Conservation (phyloP, 1,140 invertebrate genomes). For the Mizuhopecten yessoensis region DNA sequence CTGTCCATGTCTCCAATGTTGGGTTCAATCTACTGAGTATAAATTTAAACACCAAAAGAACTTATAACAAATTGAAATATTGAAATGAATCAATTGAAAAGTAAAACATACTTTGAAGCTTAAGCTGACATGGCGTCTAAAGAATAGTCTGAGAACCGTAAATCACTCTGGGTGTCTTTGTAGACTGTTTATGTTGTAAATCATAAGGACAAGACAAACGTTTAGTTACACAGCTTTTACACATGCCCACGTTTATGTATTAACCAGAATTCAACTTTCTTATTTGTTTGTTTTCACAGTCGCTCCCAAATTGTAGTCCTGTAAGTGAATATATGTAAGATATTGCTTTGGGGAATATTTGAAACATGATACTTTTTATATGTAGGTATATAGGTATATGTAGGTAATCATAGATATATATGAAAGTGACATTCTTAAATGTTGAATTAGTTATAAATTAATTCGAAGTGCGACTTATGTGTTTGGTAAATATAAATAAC, state of each 20-base stretch:
- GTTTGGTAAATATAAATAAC: too few species aligned
- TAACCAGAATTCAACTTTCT: not conserved
- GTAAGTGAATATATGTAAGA: too few species aligned
- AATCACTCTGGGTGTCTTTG: not conserved
- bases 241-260: not conserved
- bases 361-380: too few species aligned
- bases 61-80: slow-evolving; percentile 1
- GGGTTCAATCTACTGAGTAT: not conserved
- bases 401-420: too few species aligned
- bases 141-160: not conserved
- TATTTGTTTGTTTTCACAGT: too few species aligned
- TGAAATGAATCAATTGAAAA: slow-evolving; percentile 10
- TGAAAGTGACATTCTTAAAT: too few species aligned
- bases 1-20: not conserved
- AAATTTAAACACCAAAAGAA: not conserved
- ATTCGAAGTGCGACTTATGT: too few species aligned
- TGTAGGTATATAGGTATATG: too few species aligned
- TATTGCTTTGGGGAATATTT: too few species aligned
- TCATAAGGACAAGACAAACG: not conserved
- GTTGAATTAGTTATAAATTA: too few species aligned
- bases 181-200: not conserved
- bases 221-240: not conserved
- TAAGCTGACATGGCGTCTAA: not conserved
- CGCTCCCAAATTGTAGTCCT: too few species aligned
- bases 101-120: not conserved